Evolutionary conservation across 2,113 vertebrate genomes (phyloP).

Genomic region (Oceanites oceanicus): DNA sequence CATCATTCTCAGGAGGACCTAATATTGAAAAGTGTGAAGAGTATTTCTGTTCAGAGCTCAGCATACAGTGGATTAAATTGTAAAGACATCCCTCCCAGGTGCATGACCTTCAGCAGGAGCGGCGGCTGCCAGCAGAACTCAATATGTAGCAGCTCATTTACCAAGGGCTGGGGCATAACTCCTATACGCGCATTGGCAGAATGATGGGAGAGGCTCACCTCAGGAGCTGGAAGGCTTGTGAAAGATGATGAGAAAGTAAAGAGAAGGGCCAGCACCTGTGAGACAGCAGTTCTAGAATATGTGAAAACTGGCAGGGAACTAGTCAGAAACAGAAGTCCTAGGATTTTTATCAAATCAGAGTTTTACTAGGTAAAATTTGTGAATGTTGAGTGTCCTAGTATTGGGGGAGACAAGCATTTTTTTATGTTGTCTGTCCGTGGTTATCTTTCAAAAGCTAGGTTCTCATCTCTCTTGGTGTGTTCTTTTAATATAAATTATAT

Average conservation of each 20-base stretch:
- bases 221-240: not conserved
- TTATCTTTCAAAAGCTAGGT: not conserved
- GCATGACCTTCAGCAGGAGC: not conserved
- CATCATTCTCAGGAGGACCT: not conserved
- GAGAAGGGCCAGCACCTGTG: not conserved
- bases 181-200: accelerated
- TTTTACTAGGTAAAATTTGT: not conserved
- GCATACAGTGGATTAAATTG: not conserved
- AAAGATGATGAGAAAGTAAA: not conserved
- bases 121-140: not conserved
- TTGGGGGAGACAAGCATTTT: not conserved
- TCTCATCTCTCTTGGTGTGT: not conserved
- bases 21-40: not conserved
- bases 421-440: accelerated
- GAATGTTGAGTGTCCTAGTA: not conserved
- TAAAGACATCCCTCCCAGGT: not conserved
- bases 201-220: not conserved
- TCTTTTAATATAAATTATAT: not conserved
- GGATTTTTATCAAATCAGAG: not conserved
- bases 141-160: not conserved
- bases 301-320: not conserved
- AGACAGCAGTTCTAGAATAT: not conserved
- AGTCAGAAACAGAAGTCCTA: not conserved
- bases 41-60: not conserved
- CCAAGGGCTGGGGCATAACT: not conserved